Percentiles rank a stretch among this genome's conserved stretches.
Evolutionary conservation across 2,888 invertebrate species (phyloP).

Genomic region (Lasioglossum lativentre): DNA sequence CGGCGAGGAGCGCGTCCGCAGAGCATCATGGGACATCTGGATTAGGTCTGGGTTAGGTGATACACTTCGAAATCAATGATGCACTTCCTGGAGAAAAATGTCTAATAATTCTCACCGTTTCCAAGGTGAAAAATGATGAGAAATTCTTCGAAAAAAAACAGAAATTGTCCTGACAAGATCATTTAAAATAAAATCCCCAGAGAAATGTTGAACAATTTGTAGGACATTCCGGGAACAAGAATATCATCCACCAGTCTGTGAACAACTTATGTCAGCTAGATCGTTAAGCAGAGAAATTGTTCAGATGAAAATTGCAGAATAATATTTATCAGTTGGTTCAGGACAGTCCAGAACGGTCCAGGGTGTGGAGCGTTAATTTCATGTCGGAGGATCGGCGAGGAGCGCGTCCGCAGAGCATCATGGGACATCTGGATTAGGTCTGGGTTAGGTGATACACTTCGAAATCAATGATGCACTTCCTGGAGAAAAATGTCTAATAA

Average conservation of each 20-base stretch:
- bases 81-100: too few species aligned
- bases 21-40: neutral
- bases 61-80: too few species aligned
- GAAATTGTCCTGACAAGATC: too few species aligned
- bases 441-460: too few species aligned
- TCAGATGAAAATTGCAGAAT: neutral
- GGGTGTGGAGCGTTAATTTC: neutral
- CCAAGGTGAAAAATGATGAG: neutral
- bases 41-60: too few species aligned
- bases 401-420: neutral
- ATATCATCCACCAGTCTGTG: neutral
- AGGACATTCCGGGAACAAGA: neutral
- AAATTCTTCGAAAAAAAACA: too few species aligned
- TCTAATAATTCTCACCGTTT: too few species aligned
- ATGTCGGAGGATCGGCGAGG: neutral
- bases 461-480: too few species aligned
- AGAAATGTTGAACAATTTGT: neutral
- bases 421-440: slow-evolving; percentile 6
- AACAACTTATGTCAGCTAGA: neutral
- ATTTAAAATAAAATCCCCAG: too few species aligned
- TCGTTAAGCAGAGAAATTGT: neutral
- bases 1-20: neutral
- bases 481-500: too few species aligned
- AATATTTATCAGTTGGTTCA: neutral
- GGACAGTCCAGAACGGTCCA: neutral